A percentile compares a stretch with the other conserved stretches of the same genome.
Evolutionary conservation across 2,113 vertebrate genomes (phyloP).

Genomic region (Motacilla alba): DNA sequence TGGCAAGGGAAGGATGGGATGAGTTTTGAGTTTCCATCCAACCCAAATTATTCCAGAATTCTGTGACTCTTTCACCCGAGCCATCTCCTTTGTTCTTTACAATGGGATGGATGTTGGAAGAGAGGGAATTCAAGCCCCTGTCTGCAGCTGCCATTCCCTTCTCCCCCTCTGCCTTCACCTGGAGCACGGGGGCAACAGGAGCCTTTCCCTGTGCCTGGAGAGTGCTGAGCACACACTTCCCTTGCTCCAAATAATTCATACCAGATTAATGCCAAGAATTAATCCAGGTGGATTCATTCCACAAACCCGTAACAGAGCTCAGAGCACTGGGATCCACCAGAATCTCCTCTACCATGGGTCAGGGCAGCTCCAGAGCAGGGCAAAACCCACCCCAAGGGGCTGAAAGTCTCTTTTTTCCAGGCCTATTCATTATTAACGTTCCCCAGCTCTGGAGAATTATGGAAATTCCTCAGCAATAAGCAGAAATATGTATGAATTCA

Average conservation of each 20-base stretch:
- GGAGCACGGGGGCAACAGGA: rapidly evolving
- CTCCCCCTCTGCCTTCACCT: not conserved
- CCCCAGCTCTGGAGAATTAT: not conserved
- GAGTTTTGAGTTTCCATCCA: not conserved
- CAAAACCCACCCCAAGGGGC: not conserved
- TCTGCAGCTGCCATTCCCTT: not conserved
- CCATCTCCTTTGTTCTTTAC: too few species aligned
- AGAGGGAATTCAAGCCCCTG: not conserved
- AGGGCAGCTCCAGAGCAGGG: not conserved
- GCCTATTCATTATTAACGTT: not conserved
- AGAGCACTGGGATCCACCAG: not conserved
- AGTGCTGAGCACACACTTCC: not conserved
- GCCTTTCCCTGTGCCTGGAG: not conserved
- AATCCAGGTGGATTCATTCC: not conserved
- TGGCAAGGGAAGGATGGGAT: not conserved
- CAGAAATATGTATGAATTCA: not conserved
- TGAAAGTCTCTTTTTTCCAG: not conserved
- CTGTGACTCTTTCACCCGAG: not conserved
- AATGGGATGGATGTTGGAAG: not conserved
- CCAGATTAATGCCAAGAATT: not conserved
- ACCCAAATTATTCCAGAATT: not conserved
- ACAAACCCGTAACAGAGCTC: not conserved
- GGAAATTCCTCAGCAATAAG: not conserved
- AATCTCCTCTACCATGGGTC: rapidly evolving
- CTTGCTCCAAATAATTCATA: not conserved